Evolutionary conservation across 2,888 invertebrate genomes (phyloP).

Genomic region (Marronus borbonicus): DNA sequence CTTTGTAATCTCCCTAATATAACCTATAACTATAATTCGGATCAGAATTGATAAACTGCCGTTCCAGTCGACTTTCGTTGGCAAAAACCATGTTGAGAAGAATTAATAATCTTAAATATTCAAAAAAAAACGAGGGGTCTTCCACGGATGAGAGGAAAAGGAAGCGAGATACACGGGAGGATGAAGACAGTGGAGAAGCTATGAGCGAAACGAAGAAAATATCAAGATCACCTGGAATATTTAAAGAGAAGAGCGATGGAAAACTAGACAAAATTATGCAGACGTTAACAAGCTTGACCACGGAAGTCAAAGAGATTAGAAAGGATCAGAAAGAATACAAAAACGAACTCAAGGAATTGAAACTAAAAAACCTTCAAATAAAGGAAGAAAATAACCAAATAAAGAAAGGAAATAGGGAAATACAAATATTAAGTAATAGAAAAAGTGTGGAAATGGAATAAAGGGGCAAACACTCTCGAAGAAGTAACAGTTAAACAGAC

Average conservation of each 20-base stretch:
- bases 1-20: no score
- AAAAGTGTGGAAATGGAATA: no score
- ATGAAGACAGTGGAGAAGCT: background rate
- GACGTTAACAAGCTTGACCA: slow-evolving; percentile 3
- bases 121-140: no score
- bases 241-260: background rate
- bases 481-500: no score
- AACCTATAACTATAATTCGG: no score
- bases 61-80: no score
- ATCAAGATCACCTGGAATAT: background rate
- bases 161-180: background rate
- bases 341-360: slow-evolving; percentile 1
- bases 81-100: no score
- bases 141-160: background rate
- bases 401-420: background rate
- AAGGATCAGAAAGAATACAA: slow-evolving; percentile 6
- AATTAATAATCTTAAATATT: no score
- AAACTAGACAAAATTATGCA: slow-evolving; percentile 12
- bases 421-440: slow-evolving; percentile 1
- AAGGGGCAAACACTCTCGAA: no score
- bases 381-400: background rate
- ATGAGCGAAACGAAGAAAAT: background rate
- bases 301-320: background rate
- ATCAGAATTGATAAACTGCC: no score
- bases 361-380: background rate